phyloP scores from a whole-genome alignment of 2,888 invertebrate species.

The Hedychridium roseum region DNA sequence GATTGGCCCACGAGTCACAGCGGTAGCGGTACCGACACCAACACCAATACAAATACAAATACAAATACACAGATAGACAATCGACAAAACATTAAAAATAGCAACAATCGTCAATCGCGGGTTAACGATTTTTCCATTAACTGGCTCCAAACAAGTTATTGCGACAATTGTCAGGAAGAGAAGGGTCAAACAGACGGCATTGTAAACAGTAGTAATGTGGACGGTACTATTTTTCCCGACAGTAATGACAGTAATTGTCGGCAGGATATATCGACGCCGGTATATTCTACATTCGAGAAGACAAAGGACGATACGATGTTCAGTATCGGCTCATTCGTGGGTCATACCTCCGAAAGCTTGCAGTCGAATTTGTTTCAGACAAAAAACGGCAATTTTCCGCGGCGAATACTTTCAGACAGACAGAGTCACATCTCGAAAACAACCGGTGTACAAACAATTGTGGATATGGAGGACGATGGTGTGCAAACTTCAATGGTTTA shows the following conservation, averaged over 20 bases:
- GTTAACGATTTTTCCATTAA: constrained; percentile 59
- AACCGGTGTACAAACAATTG: constrained; percentile 51
- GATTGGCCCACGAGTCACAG: constrained; percentile 75
- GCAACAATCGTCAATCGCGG: constrained; percentile 32
- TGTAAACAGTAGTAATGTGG: too few relatives aligned
- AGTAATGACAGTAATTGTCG: too few relatives aligned
- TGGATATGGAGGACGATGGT: constrained; percentile 56
- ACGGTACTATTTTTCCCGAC: too few relatives aligned
- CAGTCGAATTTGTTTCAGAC: too few relatives aligned
- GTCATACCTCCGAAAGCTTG: too few relatives aligned
- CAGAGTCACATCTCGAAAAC: constrained; percentile 45
- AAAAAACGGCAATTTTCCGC: too few relatives aligned
- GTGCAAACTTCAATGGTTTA: constrained; percentile 58
- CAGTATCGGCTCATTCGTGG: too few relatives aligned
- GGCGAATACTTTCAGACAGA: too few relatives aligned
- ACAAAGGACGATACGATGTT: too few relatives aligned
- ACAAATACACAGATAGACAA: too few relatives aligned
- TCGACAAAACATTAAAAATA: constrained; percentile 46
- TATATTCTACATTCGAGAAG: too few relatives aligned
- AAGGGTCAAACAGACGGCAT: constrained; percentile 40
- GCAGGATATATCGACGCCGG: too few relatives aligned
- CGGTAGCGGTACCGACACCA: constrained; percentile 68
- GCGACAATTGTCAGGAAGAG: constrained; percentile 36
- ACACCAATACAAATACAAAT: constrained; percentile 54
- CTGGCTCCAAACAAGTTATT: constrained; percentile 57